Evolutionary conservation across 1,140 invertebrate species (phyloP).

Genomic region (Cyphomyrmex costatus): DNA sequence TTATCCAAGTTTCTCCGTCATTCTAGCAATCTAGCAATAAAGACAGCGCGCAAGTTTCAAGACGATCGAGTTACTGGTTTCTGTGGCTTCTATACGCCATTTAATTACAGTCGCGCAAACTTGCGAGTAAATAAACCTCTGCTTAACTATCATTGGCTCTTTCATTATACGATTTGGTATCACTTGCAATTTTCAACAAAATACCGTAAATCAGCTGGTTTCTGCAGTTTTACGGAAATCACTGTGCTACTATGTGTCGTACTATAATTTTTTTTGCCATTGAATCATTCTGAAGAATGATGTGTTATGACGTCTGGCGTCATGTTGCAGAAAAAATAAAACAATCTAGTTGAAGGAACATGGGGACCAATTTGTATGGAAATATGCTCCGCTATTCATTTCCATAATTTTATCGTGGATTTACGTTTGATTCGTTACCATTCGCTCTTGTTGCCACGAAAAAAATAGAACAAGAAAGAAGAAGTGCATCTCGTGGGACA

Average conservation of each 20-base stretch:
- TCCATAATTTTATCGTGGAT: conserved; percentile 32
- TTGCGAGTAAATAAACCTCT: conserved; percentile 15
- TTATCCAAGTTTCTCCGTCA: conserved; percentile 45
- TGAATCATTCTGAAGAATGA: conserved; percentile 6
- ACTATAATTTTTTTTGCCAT: background rate
- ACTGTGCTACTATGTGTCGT: background rate
- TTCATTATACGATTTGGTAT: background rate
- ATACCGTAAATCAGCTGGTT: background rate
- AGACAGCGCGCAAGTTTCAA: background rate
- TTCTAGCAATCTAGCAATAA: conserved; percentile 21
- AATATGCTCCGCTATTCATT: conserved; percentile 38
- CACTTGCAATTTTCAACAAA: conserved; percentile 9
- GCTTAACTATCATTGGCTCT: background rate
- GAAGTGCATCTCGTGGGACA: background rate
- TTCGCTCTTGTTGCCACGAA: conserved; percentile 8
- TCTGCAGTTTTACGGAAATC: background rate
- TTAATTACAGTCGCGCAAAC: conserved; percentile 29
- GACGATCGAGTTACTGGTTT: background rate
- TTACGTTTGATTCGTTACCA: conserved; percentile 45
- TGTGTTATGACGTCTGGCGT: background rate
- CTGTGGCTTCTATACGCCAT: background rate
- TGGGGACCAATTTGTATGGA: conserved; percentile 60
- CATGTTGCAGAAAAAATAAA: background rate
- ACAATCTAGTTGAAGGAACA: background rate
- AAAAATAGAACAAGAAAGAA: background rate